These are phyloP conservation scores for Tyto alba DNA, from an alignment of 2,113 vertebrate species.

Conservation along the genomic window DNA sequence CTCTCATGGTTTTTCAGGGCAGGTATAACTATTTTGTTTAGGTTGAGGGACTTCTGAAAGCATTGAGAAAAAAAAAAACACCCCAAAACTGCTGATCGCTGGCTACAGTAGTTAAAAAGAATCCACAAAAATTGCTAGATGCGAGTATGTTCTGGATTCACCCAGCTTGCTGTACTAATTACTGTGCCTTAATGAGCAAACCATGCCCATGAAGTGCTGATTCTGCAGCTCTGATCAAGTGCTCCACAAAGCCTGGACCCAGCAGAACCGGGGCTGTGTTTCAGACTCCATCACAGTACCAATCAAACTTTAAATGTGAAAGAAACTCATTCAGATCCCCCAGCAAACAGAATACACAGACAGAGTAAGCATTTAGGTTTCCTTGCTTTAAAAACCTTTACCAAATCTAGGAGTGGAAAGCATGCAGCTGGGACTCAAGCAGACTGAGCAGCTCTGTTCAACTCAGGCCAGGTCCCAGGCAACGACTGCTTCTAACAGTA, in stretches of 20 bases:
- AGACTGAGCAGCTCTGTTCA: not conserved
- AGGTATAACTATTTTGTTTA: not conserved
- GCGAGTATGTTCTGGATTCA: not conserved
- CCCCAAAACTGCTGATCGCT: not conserved
- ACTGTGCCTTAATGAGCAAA: not conserved
- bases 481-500: not conserved
- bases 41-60: not conserved
- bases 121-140: not conserved
- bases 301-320: not conserved
- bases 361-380: not conserved
- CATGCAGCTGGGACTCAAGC: fast-evolving
- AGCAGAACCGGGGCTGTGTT: not conserved
- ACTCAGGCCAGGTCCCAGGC: not conserved
- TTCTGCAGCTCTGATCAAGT: not conserved
- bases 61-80: not conserved
- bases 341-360: not conserved
- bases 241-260: not conserved
- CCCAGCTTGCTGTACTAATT: not conserved
- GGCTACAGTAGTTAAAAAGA: not conserved
- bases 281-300: not conserved
- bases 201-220: not conserved
- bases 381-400: not conserved
- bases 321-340: not conserved
- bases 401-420: not conserved
- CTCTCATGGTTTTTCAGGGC: not conserved